A percentile compares a stretch with the other conserved stretches of the same genome.
Conservation (phyloP, 2,113 vertebrate genomes). For the Pithys albifrons region DNA sequence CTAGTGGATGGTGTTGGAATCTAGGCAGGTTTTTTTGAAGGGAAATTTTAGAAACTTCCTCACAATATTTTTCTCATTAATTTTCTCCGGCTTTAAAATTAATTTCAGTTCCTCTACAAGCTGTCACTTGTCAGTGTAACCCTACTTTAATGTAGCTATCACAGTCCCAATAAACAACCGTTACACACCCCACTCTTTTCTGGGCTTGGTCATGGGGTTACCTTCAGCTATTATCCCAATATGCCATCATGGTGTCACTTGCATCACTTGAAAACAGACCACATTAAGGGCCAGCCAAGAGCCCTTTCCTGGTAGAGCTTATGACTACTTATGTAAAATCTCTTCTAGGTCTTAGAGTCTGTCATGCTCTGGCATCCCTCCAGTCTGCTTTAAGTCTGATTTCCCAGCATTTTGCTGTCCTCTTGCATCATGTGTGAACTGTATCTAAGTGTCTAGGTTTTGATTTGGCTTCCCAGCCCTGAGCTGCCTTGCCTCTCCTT, state of each 20-base stretch:
- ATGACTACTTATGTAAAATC: background rate
- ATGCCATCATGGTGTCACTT: rapidly evolving
- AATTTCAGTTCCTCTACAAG: background rate
- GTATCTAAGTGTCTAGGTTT: background rate
- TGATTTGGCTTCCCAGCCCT: no score
- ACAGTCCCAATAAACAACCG: background rate
- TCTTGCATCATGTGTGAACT: rapidly evolving
- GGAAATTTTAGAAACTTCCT: background rate
- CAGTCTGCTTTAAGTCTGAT: background rate
- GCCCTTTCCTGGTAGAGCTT: background rate
- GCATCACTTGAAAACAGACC: background rate
- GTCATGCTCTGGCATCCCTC: background rate
- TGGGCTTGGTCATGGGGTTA: background rate
- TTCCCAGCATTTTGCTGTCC: background rate
- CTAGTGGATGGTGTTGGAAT: rapidly evolving
- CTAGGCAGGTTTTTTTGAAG: background rate
- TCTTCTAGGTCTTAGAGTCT: background rate
- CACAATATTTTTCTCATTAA: background rate
- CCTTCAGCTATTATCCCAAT: background rate
- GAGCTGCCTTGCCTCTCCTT: no score
- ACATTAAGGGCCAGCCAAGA: background rate
- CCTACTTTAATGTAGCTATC: background rate
- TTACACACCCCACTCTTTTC: background rate
- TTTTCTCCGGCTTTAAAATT: background rate
- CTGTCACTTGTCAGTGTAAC: background rate